Evolutionary conservation across 2,113 vertebrate species (phyloP).

Genomic region (Labeo catla): DNA sequence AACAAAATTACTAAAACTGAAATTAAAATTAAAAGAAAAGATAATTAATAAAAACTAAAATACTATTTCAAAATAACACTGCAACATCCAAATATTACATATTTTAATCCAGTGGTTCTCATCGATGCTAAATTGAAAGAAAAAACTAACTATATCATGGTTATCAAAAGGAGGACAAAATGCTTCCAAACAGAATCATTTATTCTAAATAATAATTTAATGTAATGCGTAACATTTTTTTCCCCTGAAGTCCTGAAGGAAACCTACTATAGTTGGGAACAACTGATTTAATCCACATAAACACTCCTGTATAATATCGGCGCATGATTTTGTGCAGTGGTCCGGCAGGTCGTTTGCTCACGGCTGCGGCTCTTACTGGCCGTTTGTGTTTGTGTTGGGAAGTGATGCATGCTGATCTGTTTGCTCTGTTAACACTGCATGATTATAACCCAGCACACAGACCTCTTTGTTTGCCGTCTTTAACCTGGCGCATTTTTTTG

Average conservation of each 20-base stretch:
- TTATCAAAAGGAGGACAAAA: neutral
- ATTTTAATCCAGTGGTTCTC: too few species aligned
- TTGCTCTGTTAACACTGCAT: neutral
- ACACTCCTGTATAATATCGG: neutral
- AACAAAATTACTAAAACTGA: too few species aligned
- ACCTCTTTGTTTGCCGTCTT: conserved; percentile 18
- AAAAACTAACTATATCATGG: too few species aligned
- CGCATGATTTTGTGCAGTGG: neutral
- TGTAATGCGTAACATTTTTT: neutral
- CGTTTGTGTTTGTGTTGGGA: neutral
- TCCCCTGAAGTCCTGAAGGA: neutral
- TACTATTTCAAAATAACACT: too few species aligned
- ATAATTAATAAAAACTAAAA: too few species aligned
- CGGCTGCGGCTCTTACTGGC: neutral
- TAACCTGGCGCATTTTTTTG: conserved; percentile 3
- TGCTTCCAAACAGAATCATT: neutral
- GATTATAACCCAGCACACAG: conserved; percentile 22
- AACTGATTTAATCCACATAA: neutral
- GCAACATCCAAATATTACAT: too few species aligned
- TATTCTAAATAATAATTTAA: neutral
- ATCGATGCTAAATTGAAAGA: too few species aligned
- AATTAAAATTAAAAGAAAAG: too few species aligned
- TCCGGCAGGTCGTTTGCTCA: neutral
- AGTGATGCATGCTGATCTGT: conserved; percentile 17
- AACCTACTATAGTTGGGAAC: neutral